Evolutionary conservation across 1,140 invertebrate genomes (phyloP), one percentile per base, ranked within the genome.

Genomic region (Monochamus saltuarius): DNA sequence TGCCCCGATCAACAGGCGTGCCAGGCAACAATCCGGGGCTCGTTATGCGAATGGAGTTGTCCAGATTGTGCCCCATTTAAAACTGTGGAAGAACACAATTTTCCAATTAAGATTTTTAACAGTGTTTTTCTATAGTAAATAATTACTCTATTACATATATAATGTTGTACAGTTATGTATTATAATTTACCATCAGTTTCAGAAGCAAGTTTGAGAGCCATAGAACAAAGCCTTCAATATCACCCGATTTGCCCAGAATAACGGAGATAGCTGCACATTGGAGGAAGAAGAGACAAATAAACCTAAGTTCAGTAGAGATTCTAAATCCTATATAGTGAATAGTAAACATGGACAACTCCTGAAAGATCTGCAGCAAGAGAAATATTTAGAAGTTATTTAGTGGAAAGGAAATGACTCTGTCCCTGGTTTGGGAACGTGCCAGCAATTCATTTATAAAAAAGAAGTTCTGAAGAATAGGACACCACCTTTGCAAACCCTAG

Each of bases 351-450:
- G 51, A 40, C 29, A 17, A 54, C 51, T 36, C 51, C 51, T 13
- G 51, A 54, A 16, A 54, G 35, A 38, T 11, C 11, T 10, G 35
- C 22, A 35, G 35, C 39, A 8, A 13, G 35, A 14, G 17, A 38
- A 35, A 54, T 54, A 38, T 54, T 54, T 19, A 40, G 14, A 54
- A 40, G 22, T n/a, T 54, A 54, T 39, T 39, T 54, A 2, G 11
- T 17, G 0, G 14, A 47, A n/a, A 1, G 46, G 16, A 7, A 29
- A 52, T 19, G 34, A 40, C 11, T n/a, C 11, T 14, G n/a, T n/a
- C n/a, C n/a, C n/a, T n/a, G n/a, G n/a, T n/a, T n/a, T n/a, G 9
- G 51, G 39, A 53, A 53, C 51, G n/a, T 53, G 51, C 36, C 22
- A 40, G 17, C 34, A 53, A 8, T 53, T 53, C 36, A 53, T 35